Percentiles rank a stretch among this genome's conserved stretches.
phyloP scores from a whole-genome alignment of 1,140 invertebrate species.

The Dendrolimus kikuchii region DNA sequence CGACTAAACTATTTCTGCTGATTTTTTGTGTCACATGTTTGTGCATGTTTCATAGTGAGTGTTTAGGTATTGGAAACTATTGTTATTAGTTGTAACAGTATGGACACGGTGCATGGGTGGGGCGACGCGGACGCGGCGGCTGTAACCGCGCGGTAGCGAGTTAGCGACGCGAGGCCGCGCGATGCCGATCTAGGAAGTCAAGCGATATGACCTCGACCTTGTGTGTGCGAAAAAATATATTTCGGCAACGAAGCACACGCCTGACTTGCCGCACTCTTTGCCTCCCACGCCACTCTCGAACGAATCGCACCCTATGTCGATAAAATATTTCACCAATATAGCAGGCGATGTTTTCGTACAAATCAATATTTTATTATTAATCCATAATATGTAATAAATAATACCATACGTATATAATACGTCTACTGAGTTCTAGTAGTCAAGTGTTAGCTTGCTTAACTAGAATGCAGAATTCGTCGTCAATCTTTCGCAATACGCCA shows the following conservation, averaged over 20 bases:
- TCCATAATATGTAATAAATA: too few species aligned
- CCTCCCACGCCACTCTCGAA: slow-evolving; percentile 10
- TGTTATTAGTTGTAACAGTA: too few species aligned
- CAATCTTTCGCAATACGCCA: too few species aligned
- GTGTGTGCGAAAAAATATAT: slow-evolving; percentile 58
- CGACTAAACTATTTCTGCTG: too few species aligned
- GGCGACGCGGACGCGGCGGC: not conserved
- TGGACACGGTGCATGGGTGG: not conserved
- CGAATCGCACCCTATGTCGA: slow-evolving; percentile 1
- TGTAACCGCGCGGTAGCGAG: slow-evolving; percentile 4
- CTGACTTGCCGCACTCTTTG: slow-evolving; percentile 17
- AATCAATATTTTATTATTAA: too few species aligned
- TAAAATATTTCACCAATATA: too few species aligned
- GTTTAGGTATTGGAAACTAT: not conserved
- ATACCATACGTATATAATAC: too few species aligned
- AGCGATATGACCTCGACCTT: slow-evolving; percentile 63
- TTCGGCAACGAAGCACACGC: slow-evolving; percentile 39
- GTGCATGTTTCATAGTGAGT: not conserved
- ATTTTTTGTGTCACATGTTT: too few species aligned
- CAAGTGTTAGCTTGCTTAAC: too few species aligned
- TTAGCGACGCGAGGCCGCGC: slow-evolving; percentile 27
- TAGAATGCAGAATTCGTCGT: too few species aligned
- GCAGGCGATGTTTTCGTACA: too few species aligned
- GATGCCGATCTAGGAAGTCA: slow-evolving; percentile 61
- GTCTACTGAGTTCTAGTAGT: too few species aligned